Evolutionary conservation across 2,113 vertebrate genomes (phyloP).

Genomic region (Erpornis zantholeuca): DNA sequence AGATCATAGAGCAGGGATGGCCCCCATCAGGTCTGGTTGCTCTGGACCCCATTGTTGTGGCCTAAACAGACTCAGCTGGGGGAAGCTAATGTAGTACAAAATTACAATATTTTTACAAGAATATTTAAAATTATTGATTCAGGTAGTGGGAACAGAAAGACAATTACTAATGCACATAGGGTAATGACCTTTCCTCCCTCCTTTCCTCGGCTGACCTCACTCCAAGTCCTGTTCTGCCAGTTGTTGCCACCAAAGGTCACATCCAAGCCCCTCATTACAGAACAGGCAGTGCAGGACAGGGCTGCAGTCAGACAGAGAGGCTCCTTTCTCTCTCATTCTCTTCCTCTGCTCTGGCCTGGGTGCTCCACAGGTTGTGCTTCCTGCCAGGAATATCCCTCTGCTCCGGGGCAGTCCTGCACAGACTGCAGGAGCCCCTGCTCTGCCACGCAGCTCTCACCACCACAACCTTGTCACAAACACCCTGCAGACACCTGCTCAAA

Average conservation of each 20-base stretch:
- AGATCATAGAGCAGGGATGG: background rate
- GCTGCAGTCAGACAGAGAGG: rapidly evolving
- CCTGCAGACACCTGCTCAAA: background rate
- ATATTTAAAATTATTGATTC: background rate
- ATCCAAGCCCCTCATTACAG: background rate
- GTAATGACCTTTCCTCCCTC: background rate
- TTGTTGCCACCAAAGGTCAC: background rate
- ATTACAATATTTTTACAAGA: too few species aligned
- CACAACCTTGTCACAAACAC: background rate
- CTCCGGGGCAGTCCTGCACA: background rate
- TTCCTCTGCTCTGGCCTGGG: background rate
- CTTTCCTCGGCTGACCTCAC: background rate
- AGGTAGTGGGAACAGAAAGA: background rate
- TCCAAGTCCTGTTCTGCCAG: background rate
- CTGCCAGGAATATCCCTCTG: background rate
- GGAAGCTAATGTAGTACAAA: background rate
- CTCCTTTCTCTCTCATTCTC: background rate
- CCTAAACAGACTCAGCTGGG: background rate
- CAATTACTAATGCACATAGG: background rate
- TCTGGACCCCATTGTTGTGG: background rate
- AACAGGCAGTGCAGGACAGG: background rate
- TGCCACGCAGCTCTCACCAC: background rate
- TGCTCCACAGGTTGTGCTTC: background rate
- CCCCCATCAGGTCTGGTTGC: background rate
- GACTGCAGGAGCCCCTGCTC: background rate